A percentile compares a stretch with the other conserved stretches of the same genome.
phyloP scores from a whole-genome alignment of 1,140 invertebrate genomes.

The Aplysia californica region DNA sequence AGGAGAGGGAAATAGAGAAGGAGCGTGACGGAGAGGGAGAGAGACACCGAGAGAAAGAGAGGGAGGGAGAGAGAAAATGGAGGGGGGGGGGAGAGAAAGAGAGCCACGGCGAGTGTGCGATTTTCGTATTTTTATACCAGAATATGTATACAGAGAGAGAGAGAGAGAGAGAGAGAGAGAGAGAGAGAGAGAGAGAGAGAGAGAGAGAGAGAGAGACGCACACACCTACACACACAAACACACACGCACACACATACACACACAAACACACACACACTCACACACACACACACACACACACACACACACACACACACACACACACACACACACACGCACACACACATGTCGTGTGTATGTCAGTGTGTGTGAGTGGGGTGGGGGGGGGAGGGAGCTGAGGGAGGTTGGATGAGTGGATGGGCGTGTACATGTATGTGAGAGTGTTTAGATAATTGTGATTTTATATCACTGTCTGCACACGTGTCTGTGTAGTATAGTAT shows the following conservation, averaged over 20 bases:
- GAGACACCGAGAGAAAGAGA: not conserved
- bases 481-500: not conserved
- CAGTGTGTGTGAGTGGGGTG: not conserved
- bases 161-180: too few species aligned
- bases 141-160: too few species aligned
- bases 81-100: not conserved
- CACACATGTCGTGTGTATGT: not conserved
- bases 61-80: not conserved
- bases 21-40: not conserved
- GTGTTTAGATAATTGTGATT: not conserved
- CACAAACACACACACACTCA: too few species aligned
- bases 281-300: slow-evolving; percentile 14
- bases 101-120: not conserved
- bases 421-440: not conserved
- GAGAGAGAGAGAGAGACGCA: too few species aligned
- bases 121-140: not conserved
- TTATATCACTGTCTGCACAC: not conserved
- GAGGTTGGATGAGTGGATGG: not conserved
- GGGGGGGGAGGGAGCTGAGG: not conserved
- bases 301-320: slow-evolving; percentile 16
- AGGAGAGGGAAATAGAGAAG: not conserved
- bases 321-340: not conserved
- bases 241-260: too few species aligned
- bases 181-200: too few species aligned
- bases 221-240: too few species aligned